These are phyloP conservation scores for Cosmia pyralina DNA, from an alignment of 2,888 invertebrate species.

Conservation along the genomic window DNA sequence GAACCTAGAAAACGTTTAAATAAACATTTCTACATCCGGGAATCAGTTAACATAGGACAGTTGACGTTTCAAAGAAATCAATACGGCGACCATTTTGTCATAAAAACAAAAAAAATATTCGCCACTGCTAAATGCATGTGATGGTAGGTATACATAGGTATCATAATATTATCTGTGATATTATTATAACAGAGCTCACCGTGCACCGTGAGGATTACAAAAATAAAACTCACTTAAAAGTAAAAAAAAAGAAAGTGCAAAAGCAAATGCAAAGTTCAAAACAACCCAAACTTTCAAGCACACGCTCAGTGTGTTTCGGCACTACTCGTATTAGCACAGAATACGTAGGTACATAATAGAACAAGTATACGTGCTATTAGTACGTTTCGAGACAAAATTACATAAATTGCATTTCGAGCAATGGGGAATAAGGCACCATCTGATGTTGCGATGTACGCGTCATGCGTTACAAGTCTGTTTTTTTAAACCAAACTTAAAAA, in stretches of 20 bases:
- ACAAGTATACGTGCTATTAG: too few relatives aligned
- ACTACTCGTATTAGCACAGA: neutral
- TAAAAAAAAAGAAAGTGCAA: neutral
- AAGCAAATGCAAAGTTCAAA: neutral
- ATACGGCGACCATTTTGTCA: neutral
- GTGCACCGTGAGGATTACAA: neutral
- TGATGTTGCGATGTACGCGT: neutral
- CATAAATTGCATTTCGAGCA: neutral
- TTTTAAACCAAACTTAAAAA: neutral
- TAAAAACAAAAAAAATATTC: neutral
- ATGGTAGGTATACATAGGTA: too few relatives aligned
- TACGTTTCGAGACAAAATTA: too few relatives aligned
- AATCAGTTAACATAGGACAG: too few relatives aligned
- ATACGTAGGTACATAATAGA: too few relatives aligned
- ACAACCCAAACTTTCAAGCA: neutral
- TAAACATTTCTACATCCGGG: too few relatives aligned
- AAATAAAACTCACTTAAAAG: too few relatives aligned
- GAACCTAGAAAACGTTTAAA: too few relatives aligned
- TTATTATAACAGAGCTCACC: neutral
- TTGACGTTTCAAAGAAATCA: neutral
- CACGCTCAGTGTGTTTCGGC: neutral
- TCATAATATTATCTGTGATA: neutral
- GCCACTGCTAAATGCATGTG: too few relatives aligned
- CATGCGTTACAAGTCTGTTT: constrained; percentile 29
- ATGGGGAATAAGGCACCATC: neutral